phyloP scores from a whole-genome alignment of 2,113 vertebrate genomes.

The Chrysemys picta region DNA sequence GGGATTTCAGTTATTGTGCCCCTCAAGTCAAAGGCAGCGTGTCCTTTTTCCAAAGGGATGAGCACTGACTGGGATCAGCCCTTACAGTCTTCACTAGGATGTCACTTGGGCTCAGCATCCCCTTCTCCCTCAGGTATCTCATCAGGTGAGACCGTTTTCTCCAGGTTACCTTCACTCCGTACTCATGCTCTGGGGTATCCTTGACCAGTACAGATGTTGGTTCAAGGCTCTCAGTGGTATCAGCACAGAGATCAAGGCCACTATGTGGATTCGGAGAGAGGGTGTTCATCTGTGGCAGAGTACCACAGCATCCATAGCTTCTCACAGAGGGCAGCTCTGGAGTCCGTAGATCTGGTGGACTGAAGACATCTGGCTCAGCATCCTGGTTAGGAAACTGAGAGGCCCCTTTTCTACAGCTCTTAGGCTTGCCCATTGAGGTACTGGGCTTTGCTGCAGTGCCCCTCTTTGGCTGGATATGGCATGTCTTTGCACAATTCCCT shows the following conservation, averaged over 20 bases:
- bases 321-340: constrained; percentile 34
- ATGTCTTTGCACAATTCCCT: background rate
- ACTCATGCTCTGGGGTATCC: constrained; percentile 90
- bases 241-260: rapidly evolving
- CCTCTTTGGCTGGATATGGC: background rate
- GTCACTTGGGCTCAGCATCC: constrained; percentile 79
- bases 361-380: background rate
- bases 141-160: constrained; percentile 82
- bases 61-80: background rate
- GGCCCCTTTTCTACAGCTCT: background rate
- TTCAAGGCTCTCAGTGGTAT: constrained; percentile 2
- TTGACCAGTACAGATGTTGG: constrained; percentile 77
- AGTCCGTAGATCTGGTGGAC: constrained; percentile 70
- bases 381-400: background rate
- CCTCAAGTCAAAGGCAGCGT: rapidly evolving
- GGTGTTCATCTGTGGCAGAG: rapidly evolving
- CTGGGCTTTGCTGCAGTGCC: background rate
- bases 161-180: constrained; percentile 91
- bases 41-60: background rate
- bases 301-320: background rate
- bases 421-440: background rate
- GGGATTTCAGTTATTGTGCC: background rate
- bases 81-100: constrained; percentile 63
- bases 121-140: constrained; percentile 77
- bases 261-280: background rate